These are phyloP conservation scores for Timandra comae DNA, from an alignment of 2,888 invertebrate species.

Conservation along the genomic window DNA sequence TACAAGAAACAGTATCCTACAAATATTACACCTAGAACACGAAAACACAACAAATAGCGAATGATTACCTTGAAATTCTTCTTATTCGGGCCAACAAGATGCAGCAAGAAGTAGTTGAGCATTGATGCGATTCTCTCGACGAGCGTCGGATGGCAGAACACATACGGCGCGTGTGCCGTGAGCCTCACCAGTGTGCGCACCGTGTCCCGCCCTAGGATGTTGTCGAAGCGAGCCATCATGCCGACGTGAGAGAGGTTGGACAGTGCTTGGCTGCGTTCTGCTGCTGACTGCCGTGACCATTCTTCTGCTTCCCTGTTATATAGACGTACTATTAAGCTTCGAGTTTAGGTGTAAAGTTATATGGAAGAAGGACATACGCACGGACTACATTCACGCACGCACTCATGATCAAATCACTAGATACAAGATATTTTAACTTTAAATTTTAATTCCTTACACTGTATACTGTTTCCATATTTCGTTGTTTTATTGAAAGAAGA, in stretches of 20 bases:
- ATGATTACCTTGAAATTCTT: constrained; percentile 95
- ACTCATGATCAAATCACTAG: neutral
- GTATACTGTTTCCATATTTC: too few relatives aligned
- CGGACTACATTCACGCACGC: too few relatives aligned
- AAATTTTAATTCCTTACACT: too few relatives aligned
- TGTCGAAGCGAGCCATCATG: constrained; percentile 92
- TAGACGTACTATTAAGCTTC: too few relatives aligned
- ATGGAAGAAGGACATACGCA: too few relatives aligned
- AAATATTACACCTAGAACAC: too few relatives aligned
- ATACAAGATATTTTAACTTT: too few relatives aligned
- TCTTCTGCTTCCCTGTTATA: constrained; percentile 83
- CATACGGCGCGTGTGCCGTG: constrained; percentile 83
- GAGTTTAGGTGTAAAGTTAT: too few relatives aligned
- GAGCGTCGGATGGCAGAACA: constrained; percentile 94
- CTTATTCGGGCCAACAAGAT: constrained; percentile 94
- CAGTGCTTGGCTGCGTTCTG: constrained; percentile 86
- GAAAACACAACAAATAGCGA: too few relatives aligned
- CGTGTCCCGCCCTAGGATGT: constrained; percentile 93
- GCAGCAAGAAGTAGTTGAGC: constrained; percentile 94
- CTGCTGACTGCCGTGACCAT: constrained; percentile 82
- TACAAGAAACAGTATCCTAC: too few relatives aligned
- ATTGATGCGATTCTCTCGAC: constrained; percentile 95
- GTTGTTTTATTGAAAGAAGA: neutral
- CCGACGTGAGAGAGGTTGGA: constrained; percentile 84
- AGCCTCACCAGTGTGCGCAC: constrained; percentile 88